Evolutionary conservation across 2,888 invertebrate species (phyloP).

Genomic region (Mylabris sibirica): DNA sequence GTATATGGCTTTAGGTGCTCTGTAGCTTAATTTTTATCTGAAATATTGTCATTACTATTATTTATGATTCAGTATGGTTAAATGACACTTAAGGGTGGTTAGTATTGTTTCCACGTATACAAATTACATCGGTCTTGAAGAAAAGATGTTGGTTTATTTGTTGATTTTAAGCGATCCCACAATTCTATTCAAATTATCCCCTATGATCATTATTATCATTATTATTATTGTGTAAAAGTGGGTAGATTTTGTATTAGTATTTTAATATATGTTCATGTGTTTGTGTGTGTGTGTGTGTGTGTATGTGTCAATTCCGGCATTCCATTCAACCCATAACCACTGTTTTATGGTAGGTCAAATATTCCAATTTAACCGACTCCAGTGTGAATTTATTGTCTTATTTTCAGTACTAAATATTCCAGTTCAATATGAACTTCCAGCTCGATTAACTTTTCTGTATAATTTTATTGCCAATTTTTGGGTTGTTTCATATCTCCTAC

Average conservation of each 20-base stretch:
- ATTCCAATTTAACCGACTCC: constrained; percentile 59
- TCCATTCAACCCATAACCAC: constrained; percentile 55
- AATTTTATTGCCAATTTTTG: constrained; percentile 59
- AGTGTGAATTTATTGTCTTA: constrained; percentile 59
- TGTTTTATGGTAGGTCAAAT: constrained; percentile 61
- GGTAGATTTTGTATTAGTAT: constrained; percentile 7
- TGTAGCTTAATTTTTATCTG: too few species aligned
- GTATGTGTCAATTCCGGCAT: constrained; percentile 57
- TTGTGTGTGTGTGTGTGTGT: constrained; percentile 30
- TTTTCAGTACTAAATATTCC: constrained; percentile 58
- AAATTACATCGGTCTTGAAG: too few species aligned
- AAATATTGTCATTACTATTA: too few species aligned
- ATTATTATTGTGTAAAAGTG: constrained; percentile 4
- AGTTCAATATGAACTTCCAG: constrained; percentile 54
- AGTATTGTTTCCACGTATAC: too few species aligned
- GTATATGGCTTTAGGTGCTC: too few species aligned
- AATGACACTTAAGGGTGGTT: too few species aligned
- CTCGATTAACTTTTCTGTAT: constrained; percentile 56
- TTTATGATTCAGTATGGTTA: too few species aligned
- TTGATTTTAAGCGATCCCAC: background rate
- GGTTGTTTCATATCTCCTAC: constrained; percentile 46
- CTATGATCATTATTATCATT: background rate
- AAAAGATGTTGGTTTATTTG: too few species aligned
- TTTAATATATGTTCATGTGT: constrained; percentile 32
- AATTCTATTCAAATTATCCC: background rate